Evolutionary conservation across 2,888 invertebrate species (phyloP), one percentile per base, ranked within the genome.

Genomic region (Antheraea assamensis): DNA sequence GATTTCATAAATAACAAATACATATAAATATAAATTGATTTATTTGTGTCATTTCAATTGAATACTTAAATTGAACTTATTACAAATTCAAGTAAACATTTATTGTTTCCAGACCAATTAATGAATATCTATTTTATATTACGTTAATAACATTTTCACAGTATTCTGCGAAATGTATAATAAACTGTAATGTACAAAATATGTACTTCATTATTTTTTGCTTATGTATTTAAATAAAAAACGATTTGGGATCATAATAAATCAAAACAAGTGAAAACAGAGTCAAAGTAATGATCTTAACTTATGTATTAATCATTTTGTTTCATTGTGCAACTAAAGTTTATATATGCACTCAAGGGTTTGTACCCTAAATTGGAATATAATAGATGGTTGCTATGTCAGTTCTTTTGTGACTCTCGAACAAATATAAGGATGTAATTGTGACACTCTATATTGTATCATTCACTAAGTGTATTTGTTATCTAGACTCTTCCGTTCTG

Each of bases 401-500:
- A 35, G 21, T 68, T 68, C 35, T 35, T 68, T 68, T 68, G 68
- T 68, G 68, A n/a, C 8, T 35, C 17, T 68, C 31, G 66, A 68
- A 7, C 35, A 35, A 35, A 35, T 68, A 68, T 68, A 35, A 68
- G 35, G 68, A 68, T 68, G 35, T 35, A 35, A 35, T n/a, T 35
- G 35, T 19, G 58, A 70, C 73, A 71, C 52, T 66, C 71, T 74
- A 42, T 30, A 31, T 35, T 64, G 52, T 71, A 73, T 49, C 10
- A 30, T 42, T 71, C 30, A 55, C 70, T 58, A 42, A 77, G 78
- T 79, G 75, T 77, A 77, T 78, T 77, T 86, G 86, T 82, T 86
- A 86, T 85, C 86, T 86, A 70, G 80, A 75, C 74, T 74, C 79
- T 71, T 78, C 81, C 75, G 76, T 73, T 24, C 42, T 75, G 74